phyloP scores from a whole-genome alignment of 2,113 vertebrate species.

The Copsychus sechellarum region DNA sequence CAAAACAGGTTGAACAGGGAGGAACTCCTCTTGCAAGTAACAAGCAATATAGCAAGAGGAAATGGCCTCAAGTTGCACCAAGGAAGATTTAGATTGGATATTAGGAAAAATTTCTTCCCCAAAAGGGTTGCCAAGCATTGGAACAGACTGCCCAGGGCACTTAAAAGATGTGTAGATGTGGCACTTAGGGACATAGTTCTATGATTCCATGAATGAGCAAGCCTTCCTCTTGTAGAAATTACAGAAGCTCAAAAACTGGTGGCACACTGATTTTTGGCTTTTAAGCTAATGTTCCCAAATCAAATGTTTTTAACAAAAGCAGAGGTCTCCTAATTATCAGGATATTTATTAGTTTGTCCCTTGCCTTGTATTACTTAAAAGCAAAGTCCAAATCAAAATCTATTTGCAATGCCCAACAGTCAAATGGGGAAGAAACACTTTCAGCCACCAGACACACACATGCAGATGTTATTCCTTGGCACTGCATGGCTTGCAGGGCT shows the following conservation, averaged over 20 bases:
- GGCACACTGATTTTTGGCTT: background rate
- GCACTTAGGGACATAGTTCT: background rate
- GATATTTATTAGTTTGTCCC: background rate
- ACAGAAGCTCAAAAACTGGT: background rate
- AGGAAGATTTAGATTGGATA: background rate
- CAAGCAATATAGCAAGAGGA: background rate
- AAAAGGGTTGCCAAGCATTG: background rate
- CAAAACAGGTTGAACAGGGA: background rate
- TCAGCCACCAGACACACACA: accelerated
- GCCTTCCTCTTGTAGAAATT: background rate
- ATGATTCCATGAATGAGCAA: background rate
- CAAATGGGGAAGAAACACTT: background rate
- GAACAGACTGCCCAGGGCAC: background rate
- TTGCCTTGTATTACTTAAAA: background rate
- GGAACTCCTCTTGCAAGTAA: background rate
- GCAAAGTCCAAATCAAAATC: background rate
- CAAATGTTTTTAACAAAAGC: background rate
- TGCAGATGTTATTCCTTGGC: background rate
- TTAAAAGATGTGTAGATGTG: background rate
- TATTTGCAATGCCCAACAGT: background rate
- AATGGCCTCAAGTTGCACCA: background rate
- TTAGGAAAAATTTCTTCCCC: background rate
- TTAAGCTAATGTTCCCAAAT: background rate
- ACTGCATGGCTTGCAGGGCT: background rate
- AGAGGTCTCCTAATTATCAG: background rate